phyloP scores from a whole-genome alignment of 2,888 invertebrate genomes.

The Sphaerophoria rueppellii region DNA sequence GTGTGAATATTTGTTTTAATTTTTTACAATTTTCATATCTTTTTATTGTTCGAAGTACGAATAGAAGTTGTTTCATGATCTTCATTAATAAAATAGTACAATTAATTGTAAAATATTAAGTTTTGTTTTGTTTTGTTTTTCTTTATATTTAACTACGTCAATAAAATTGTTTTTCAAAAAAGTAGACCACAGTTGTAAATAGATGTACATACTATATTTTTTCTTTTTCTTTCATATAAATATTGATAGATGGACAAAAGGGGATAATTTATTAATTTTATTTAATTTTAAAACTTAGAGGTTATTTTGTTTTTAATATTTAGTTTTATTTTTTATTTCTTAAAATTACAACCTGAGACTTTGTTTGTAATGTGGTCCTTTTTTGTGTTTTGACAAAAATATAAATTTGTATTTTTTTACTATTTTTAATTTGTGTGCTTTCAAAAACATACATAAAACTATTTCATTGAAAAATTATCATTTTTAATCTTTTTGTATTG shows the following conservation, averaged over 20 bases:
- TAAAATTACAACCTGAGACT: conserved; percentile 73
- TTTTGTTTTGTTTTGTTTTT: conserved; percentile 12
- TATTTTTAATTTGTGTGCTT: conserved; percentile 36
- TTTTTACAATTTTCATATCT: conserved; percentile 50
- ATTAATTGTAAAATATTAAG: conserved; percentile 59
- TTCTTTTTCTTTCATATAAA: conserved; percentile 36
- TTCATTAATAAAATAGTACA: conserved; percentile 54
- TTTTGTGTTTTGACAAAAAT: conserved; percentile 53
- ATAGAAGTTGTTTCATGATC: conserved; percentile 59
- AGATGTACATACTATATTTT: conserved; percentile 47
- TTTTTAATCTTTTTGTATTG: conserved; percentile 13
- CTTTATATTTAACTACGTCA: conserved; percentile 64
- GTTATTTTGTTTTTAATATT: conserved; percentile 25
- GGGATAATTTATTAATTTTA: conserved; percentile 39
- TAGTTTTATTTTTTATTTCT: conserved; percentile 61
- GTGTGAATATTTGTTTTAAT: conserved; percentile 48
- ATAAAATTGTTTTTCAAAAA: conserved; percentile 65
- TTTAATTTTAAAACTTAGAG: conserved; percentile 44
- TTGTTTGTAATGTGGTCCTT: conserved; percentile 64
- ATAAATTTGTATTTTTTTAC: conserved; percentile 35
- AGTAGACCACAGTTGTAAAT: conserved; percentile 68
- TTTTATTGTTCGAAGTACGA: conserved; percentile 66
- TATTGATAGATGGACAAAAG: conserved; percentile 69
- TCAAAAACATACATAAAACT: conserved; percentile 35
- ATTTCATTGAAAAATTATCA: conserved; percentile 44